Percentiles rank a stretch among this genome's conserved stretches.
phyloP scores from a whole-genome alignment of 2,888 invertebrate species.

The Patella pellucida region DNA sequence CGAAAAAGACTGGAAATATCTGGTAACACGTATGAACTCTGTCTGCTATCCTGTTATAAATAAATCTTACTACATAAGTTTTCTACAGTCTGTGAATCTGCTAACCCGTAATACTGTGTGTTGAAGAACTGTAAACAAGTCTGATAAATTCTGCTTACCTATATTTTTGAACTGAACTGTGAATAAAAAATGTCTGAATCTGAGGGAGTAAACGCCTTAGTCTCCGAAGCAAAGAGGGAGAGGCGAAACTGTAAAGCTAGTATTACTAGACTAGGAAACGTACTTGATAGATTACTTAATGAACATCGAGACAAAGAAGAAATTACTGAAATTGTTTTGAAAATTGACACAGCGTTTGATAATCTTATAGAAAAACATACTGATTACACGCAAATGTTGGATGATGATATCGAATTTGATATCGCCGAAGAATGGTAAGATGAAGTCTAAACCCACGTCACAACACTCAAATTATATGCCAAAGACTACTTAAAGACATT shows the following conservation, averaged over 20 bases:
- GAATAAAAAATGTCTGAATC: not conserved
- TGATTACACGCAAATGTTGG: not conserved
- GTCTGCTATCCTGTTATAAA: no score
- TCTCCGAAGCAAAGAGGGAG: slow-evolving; percentile 2
- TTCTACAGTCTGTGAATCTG: no score
- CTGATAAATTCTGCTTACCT: no score
- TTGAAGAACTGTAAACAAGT: no score
- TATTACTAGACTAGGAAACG: not conserved
- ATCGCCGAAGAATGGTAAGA: not conserved
- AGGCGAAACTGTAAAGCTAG: slow-evolving; percentile 4
- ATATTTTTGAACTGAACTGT: not conserved
- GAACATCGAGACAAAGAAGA: not conserved
- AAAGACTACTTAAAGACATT: no score
- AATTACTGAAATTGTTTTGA: not conserved
- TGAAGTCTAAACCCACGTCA: not conserved
- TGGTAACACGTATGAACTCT: no score
- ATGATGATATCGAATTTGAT: not conserved
- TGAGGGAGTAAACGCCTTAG: not conserved
- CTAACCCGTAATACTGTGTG: no score
- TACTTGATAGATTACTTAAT: not conserved
- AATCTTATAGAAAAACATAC: not conserved
- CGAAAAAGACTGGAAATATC: no score
- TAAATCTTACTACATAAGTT: no score
- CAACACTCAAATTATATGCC: no score
- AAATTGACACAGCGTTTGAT: not conserved